Percentiles rank a stretch among this genome's conserved stretches.
These are phyloP conservation scores for Arbacia lixula DNA, from an alignment of 53 echinoderm and acorn worm genomes.

Conservation along the genomic window DNA sequence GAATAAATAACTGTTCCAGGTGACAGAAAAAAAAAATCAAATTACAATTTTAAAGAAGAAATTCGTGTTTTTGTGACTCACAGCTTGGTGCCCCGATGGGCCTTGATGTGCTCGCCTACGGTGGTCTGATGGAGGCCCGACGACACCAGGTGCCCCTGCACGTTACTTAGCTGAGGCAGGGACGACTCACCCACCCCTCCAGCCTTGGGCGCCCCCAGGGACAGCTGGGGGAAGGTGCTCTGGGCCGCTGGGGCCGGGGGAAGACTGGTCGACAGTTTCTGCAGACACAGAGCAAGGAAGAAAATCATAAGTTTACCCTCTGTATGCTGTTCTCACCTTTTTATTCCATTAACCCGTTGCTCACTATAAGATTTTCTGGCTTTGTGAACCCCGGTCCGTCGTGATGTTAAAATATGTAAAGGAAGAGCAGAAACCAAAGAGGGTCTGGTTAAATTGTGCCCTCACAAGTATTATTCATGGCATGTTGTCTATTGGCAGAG, in stretches of 20 bases:
- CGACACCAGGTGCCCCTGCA: conserved; percentile 82
- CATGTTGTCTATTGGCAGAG: no score
- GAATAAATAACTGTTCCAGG: no score
- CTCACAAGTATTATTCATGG: no score
- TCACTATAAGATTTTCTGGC: no score
- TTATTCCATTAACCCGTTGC: no score
- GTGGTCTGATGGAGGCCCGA: conserved; percentile 53
- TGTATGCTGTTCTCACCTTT: no score
- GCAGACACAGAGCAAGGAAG: no score
- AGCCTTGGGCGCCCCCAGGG: conserved; percentile 63
- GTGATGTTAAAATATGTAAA: no score
- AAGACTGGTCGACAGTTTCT: conserved; percentile 76
- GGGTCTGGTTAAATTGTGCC: no score
- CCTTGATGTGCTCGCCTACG: conserved; percentile 56
- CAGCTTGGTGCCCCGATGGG: conserved; percentile 62
- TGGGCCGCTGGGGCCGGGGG: conserved; percentile 66
- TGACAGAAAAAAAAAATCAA: not conserved
- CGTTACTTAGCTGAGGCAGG: conserved; percentile 90
- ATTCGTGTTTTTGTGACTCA: conserved; percentile 61
- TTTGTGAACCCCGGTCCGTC: no score
- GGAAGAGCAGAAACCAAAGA: no score
- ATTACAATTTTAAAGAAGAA: conserved; percentile 6
- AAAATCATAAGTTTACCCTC: no score
- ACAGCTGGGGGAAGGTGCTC: conserved; percentile 79
- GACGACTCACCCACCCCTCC: conserved; percentile 77